Conservation (phyloP, 1,140 invertebrate species). For the Drosophila bipectinata region DNA sequence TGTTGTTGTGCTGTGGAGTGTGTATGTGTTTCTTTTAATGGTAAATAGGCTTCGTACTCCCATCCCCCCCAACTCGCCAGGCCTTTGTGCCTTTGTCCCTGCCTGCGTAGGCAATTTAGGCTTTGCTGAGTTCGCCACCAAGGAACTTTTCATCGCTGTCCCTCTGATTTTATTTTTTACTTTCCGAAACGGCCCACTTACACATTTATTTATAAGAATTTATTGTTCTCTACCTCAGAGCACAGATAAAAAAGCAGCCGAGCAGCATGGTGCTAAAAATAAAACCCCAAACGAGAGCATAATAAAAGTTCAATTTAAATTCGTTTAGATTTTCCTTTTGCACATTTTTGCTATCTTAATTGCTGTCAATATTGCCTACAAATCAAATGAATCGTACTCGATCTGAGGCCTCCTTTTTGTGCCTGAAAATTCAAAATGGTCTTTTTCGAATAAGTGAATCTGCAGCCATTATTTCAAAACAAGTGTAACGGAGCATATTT, state of each 20-base stretch:
- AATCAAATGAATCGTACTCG: constrained; percentile 56
- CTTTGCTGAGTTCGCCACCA: constrained; percentile 70
- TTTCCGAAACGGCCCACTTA: constrained; percentile 4
- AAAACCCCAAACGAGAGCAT: constrained; percentile 12
- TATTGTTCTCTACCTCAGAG: constrained; percentile 76
- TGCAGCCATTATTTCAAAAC: not conserved
- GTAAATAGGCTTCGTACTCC: constrained; percentile 35
- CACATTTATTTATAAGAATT: constrained; percentile 71
- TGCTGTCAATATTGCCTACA: constrained; percentile 63
- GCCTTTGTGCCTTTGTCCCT: constrained; percentile 20
- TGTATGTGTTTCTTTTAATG: constrained; percentile 64
- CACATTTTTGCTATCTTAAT: constrained; percentile 48
- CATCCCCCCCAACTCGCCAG: not conserved
- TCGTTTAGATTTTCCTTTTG: constrained; percentile 32
- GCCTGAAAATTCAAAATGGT: constrained; percentile 34
- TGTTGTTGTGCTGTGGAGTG: constrained; percentile 32
- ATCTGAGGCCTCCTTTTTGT: constrained; percentile 5
- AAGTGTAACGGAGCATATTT: not conserved
- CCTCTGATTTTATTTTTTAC: constrained; percentile 40
- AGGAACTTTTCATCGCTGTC: constrained; percentile 25
- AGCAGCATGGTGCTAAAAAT: constrained; percentile 6
- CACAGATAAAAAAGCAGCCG: constrained; percentile 57
- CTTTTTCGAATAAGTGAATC: constrained; percentile 37
- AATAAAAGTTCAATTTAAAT: constrained; percentile 71
- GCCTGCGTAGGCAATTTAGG: constrained; percentile 71